Evolutionary conservation across 2,797 vertebrate species (phyloP).

Genomic region (Manis pentadactyla): DNA sequence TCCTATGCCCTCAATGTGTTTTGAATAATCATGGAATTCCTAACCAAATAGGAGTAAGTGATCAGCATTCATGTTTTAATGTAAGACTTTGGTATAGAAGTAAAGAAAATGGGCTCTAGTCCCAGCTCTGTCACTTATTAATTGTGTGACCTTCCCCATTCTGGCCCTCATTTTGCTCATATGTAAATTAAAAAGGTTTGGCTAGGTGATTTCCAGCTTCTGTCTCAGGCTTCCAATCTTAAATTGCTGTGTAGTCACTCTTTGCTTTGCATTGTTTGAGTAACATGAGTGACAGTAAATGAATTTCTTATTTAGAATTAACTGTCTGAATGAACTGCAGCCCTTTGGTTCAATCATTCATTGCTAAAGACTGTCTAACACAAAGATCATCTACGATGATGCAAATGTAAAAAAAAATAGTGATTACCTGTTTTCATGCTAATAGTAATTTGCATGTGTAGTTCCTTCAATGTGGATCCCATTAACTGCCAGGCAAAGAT

Average conservation of each 20-base stretch:
- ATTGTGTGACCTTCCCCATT: constrained; percentile 33
- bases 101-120: constrained; percentile 52
- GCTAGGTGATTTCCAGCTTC: constrained; percentile 47
- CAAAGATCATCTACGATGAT: constrained; percentile 74
- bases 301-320: constrained; percentile 78
- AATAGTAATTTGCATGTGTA: constrained; percentile 67
- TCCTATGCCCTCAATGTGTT: neutral
- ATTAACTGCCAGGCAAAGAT: neutral
- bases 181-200: constrained; percentile 57
- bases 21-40: constrained; percentile 12
- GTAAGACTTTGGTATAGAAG: constrained; percentile 26
- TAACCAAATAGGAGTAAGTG: neutral
- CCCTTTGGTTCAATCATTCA: constrained; percentile 67
- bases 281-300: constrained; percentile 72
- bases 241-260: neutral
- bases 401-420: constrained; percentile 70
- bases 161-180: neutral
- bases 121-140: constrained; percentile 59
- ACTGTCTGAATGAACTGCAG: constrained; percentile 46
- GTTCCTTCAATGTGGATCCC: neutral
- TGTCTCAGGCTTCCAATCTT: neutral
- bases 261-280: constrained; percentile 67
- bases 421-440: constrained; percentile 73
- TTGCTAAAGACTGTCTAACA: constrained; percentile 65
- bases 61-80: neutral